Evolutionary conservation across 2,797 vertebrate species (phyloP).

Genomic region (Spheniscus humboldti): DNA sequence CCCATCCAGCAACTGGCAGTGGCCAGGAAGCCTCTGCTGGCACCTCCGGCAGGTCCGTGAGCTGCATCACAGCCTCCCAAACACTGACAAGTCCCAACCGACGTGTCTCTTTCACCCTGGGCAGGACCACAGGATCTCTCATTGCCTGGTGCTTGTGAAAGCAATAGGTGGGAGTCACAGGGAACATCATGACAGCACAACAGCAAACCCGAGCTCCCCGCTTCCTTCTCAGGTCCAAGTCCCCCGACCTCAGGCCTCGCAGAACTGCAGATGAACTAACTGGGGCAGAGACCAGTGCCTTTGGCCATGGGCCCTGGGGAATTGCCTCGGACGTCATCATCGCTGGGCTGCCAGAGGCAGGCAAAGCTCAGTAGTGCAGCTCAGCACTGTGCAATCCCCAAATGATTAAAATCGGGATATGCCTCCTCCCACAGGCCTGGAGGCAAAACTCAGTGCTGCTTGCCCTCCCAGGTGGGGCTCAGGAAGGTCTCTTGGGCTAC

Average conservation of each 20-base stretch:
- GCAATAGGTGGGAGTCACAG: background rate
- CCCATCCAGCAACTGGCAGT: background rate
- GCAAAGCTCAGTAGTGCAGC: background rate
- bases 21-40: background rate
- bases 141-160: accelerated
- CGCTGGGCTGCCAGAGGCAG: accelerated
- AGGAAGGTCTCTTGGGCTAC: background rate
- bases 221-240: background rate
- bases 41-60: background rate
- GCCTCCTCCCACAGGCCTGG: background rate
- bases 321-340: accelerated
- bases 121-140: accelerated
- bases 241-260: accelerated
- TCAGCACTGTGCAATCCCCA: background rate
- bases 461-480: background rate
- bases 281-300: background rate
- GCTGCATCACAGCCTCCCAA: background rate
- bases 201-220: background rate
- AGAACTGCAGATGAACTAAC: background rate
- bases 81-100: accelerated
- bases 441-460: background rate
- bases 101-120: accelerated
- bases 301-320: accelerated
- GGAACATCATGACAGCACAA: background rate
- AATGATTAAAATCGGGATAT: accelerated